Evolutionary conservation across 2,797 vertebrate species (phyloP).

Genomic region (Schizopygopsis pylzovi): DNA sequence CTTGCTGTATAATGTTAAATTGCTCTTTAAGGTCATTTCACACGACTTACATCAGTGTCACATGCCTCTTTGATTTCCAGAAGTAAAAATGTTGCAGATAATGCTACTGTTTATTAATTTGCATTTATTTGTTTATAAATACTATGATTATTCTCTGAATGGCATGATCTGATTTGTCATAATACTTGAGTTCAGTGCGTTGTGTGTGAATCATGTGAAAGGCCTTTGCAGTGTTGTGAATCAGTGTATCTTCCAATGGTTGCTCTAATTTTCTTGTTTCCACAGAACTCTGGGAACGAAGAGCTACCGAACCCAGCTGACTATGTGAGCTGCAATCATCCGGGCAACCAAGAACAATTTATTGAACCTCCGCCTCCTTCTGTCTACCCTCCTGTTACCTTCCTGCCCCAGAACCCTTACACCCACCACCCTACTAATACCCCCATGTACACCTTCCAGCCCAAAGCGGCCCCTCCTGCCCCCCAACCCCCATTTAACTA

Average conservation of each 20-base stretch:
- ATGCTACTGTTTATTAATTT: not conserved
- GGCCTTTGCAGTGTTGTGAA: not conserved
- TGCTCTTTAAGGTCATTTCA: not conserved
- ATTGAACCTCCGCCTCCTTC: constrained; percentile 75
- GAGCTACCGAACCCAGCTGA: constrained; percentile 83
- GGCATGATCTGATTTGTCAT: not conserved
- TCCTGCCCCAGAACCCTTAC: constrained; percentile 83
- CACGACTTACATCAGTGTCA: not conserved
- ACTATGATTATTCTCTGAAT: not conserved
- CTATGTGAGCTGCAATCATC: constrained; percentile 82
- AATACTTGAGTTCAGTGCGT: not conserved
- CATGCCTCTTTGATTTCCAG: not conserved
- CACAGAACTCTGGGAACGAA: constrained; percentile 85
- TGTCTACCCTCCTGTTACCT: constrained; percentile 76
- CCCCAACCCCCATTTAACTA: constrained; percentile 79
- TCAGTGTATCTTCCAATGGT: constrained; percentile 37
- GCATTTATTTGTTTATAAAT: not conserved
- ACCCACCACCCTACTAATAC: constrained; percentile 72
- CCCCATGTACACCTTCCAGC: constrained; percentile 77
- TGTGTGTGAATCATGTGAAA: not conserved
- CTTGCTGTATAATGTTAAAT: not conserved
- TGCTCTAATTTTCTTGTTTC: constrained; percentile 64
- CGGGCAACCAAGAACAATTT: constrained; percentile 75
- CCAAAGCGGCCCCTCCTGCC: constrained; percentile 68
- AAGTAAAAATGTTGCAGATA: not conserved